Evolutionary conservation across 2,888 invertebrate genomes (phyloP).

Genomic region (Lochmaea crataegi): DNA sequence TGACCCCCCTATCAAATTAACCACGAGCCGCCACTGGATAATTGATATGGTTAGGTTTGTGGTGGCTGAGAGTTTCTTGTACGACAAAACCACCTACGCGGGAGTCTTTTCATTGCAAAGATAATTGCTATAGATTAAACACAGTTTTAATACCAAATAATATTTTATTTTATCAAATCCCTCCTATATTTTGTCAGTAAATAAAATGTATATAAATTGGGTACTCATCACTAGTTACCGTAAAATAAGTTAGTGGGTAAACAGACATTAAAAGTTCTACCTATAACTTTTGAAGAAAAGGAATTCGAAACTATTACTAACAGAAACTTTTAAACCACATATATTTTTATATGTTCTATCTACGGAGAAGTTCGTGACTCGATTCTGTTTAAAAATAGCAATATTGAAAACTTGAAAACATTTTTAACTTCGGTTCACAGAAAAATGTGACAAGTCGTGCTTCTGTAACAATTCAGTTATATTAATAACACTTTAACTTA

Average conservation of each 20-base stretch:
- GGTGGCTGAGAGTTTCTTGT: too few species aligned
- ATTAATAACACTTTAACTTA: not conserved
- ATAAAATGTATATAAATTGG: not conserved
- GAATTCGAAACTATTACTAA: not conserved
- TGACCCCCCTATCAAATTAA: too few species aligned
- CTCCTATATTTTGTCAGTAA: not conserved
- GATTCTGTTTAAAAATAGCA: conserved; percentile 3
- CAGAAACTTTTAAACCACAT: not conserved
- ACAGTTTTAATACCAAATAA: too few species aligned
- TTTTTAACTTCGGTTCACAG: not conserved
- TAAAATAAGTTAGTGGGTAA: not conserved
- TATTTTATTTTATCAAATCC: not conserved
- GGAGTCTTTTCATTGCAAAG: too few species aligned
- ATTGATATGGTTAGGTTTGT: too few species aligned
- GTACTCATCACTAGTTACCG: not conserved
- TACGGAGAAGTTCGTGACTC: conserved; percentile 9
- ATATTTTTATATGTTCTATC: conserved; percentile 5
- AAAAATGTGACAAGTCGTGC: not conserved
- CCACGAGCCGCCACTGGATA: too few species aligned
- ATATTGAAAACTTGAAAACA: conserved; percentile 1
- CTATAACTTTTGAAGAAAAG: not conserved
- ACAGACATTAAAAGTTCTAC: not conserved
- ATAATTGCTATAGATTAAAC: too few species aligned
- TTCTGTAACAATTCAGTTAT: not conserved
- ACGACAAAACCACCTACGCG: too few species aligned